Conservation (phyloP, 2,797 vertebrate species). For the Hippoglossus hippoglossus region DNA sequence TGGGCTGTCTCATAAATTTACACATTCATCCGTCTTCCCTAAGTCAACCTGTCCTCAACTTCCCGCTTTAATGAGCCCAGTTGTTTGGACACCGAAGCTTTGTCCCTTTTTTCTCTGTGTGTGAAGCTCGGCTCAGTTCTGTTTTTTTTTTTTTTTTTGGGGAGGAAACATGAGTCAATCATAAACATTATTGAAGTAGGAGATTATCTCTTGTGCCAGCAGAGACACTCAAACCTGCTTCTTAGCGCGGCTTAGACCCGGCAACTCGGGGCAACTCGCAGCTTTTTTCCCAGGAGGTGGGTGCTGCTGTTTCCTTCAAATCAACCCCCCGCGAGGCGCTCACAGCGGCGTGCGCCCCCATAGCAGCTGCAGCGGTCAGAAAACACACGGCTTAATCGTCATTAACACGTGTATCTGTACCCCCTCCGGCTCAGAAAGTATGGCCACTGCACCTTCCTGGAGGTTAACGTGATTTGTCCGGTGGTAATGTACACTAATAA, state of each 20-base stretch:
- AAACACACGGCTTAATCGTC: slow-evolving; percentile 66
- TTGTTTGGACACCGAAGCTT: slow-evolving; percentile 61
- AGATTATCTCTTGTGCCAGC: slow-evolving; percentile 74
- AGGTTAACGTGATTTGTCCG: slow-evolving; percentile 81
- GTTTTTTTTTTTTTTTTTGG: background rate
- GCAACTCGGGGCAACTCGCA: slow-evolving; percentile 35
- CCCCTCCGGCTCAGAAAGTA: slow-evolving; percentile 68
- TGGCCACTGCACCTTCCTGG: slow-evolving; percentile 67
- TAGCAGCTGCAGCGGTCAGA: slow-evolving; percentile 65
- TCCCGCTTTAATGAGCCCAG: slow-evolving; percentile 67
- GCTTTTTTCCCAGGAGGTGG: slow-evolving; percentile 71
- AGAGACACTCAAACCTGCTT: slow-evolving; percentile 68
- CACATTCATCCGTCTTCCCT: slow-evolving; percentile 79
- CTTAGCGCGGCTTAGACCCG: slow-evolving; percentile 64
- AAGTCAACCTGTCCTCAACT: slow-evolving; percentile 71
- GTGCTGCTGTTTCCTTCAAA: slow-evolving; percentile 42
- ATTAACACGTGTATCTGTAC: slow-evolving; percentile 72
- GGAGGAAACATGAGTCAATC: slow-evolving; percentile 51
- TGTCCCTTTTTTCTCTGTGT: slow-evolving; percentile 24
- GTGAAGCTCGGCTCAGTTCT: background rate
- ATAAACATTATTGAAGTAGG: slow-evolving; percentile 44
- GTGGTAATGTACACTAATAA: slow-evolving; percentile 82
- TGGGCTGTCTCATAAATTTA: slow-evolving; percentile 79
- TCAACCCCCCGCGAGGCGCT: background rate
- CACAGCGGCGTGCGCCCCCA: slow-evolving; percentile 4